Percentiles rank a stretch among this genome's conserved stretches.
phyloP scores from a whole-genome alignment of 2,797 vertebrate genomes.

The Meriones psammophilus region DNA sequence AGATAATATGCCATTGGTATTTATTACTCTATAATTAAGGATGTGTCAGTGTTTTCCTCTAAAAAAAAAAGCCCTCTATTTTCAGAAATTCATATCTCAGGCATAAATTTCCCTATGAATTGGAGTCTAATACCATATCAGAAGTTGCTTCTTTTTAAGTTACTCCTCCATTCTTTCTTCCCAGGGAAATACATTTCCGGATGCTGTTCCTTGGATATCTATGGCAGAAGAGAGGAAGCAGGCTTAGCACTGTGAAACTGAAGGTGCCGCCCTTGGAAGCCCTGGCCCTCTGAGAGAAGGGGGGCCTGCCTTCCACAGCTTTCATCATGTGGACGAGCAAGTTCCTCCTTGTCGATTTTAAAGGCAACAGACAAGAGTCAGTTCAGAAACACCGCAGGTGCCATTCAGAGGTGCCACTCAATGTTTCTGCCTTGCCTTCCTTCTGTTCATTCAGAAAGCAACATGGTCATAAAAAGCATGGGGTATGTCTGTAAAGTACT shows the following conservation, averaged over 20 bases:
- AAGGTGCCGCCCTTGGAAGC: slow-evolving; percentile 15
- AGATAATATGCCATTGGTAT: slow-evolving; percentile 89
- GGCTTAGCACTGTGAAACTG: not conserved
- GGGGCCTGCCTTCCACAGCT: not conserved
- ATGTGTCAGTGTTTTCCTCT: slow-evolving; percentile 88
- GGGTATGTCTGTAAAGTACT: not conserved
- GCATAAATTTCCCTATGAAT: slow-evolving; percentile 86
- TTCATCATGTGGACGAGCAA: not conserved
- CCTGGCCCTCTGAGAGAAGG: not conserved
- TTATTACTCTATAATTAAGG: slow-evolving; percentile 90
- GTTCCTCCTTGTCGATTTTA: not conserved
- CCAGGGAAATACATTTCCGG: slow-evolving; percentile 60
- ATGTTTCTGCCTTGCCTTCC: not conserved
- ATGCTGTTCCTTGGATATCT: slow-evolving; percentile 78
- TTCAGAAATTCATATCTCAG: slow-evolving; percentile 88
- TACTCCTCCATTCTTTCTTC: slow-evolving; percentile 77
- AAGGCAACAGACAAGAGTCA: slow-evolving; percentile 12
- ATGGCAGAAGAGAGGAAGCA: slow-evolving; percentile 42
- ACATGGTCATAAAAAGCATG: not conserved
- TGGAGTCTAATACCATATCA: slow-evolving; percentile 81
- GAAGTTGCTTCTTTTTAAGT: slow-evolving; percentile 76
- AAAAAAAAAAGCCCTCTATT: slow-evolving; percentile 83
- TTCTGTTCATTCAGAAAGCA: not conserved
- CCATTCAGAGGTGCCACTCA: not conserved
- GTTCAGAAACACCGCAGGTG: not conserved